A percentile compares a stretch with the other conserved stretches of the same genome.
Conservation (phyloP, 2,797 vertebrate species). For the Poliocrania exsul region DNA sequence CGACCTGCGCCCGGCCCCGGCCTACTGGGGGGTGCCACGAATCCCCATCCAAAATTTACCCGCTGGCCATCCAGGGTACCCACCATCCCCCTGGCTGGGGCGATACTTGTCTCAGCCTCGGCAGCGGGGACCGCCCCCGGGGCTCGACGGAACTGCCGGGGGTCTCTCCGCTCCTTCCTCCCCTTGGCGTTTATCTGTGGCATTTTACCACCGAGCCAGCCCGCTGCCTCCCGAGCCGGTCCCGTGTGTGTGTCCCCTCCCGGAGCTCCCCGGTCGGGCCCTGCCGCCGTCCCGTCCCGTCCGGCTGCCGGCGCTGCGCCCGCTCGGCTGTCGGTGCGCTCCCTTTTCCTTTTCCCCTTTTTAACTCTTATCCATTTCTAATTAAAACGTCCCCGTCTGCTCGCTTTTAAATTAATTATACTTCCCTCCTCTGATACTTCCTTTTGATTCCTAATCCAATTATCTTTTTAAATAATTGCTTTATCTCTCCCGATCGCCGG, state of each 20-base stretch:
- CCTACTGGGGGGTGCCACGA: background rate
- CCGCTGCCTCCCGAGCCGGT: background rate
- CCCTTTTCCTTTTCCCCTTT: background rate
- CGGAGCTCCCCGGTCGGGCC: background rate
- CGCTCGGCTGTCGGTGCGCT: background rate
- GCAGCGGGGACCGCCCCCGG: background rate
- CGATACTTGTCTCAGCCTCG: background rate
- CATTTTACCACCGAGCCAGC: background rate
- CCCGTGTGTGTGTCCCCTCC: background rate
- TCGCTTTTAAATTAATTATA: constrained; percentile 64
- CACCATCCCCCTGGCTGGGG: background rate
- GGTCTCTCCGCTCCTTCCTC: background rate
- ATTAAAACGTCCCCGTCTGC: constrained; percentile 64
- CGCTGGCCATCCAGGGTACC: background rate
- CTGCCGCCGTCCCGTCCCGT: background rate
- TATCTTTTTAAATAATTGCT: constrained; percentile 74
- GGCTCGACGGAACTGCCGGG: background rate
- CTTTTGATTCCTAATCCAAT: constrained; percentile 74
- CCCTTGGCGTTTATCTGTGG: background rate
- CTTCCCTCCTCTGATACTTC: constrained; percentile 57
- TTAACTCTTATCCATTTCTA: constrained; percentile 52
- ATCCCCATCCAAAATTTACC: background rate
- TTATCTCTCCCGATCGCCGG: constrained; percentile 55
- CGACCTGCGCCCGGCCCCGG: background rate
- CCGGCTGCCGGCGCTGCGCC: background rate